Evolutionary conservation across 1,140 invertebrate genomes (phyloP), one percentile per base, ranked within the genome.

Genomic region (Cotesia vestalis): DNA sequence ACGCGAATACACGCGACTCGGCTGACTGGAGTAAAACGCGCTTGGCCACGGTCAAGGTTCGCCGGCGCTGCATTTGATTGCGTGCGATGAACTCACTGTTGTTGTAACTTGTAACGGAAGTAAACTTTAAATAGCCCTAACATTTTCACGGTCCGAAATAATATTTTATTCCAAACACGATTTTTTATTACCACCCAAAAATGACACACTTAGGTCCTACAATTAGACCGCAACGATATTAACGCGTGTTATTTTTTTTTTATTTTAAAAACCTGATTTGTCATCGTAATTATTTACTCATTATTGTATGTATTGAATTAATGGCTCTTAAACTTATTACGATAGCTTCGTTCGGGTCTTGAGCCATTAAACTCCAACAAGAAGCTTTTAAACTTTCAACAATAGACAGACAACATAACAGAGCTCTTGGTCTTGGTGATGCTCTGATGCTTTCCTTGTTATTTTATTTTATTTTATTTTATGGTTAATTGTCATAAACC

Each of bases 11-110:
- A 11, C 53, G 27, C 6, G 53, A 59, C 53, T 59, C 17, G 34
- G 53, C 66, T 60, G 66, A 68, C 36, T 46, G 35, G 66, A 68
- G 66, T 68, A 46, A 46, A 68, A 68, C 66, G 53, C 36, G 53
- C 53, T 46, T 72, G 40, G 71, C 64, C 64, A 72, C 71, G 71
- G 71, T 72, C 71, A 72, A 72, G 71, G 71, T 72, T 72, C 71
- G 71, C 59, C 38, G 55, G 36, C 9, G 66, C 36, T 68, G 55
- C 55, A 68, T 68, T 27, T 72, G 53, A 66, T 66, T 72, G 64
- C 64, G 70, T 72, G 52, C 70, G 63, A 72, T 72, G 70, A 72
- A 72, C 70, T 66, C 70, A 66, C 36, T 53, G 55, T 46, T 46
- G 40, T 46, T 46, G 40, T 57, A 12, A 53, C 55, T 46, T 46